These are phyloP conservation scores for Galaxea fascicularis DNA, from an alignment of 92 coral and sea anemone species.

Conservation along the genomic window DNA sequence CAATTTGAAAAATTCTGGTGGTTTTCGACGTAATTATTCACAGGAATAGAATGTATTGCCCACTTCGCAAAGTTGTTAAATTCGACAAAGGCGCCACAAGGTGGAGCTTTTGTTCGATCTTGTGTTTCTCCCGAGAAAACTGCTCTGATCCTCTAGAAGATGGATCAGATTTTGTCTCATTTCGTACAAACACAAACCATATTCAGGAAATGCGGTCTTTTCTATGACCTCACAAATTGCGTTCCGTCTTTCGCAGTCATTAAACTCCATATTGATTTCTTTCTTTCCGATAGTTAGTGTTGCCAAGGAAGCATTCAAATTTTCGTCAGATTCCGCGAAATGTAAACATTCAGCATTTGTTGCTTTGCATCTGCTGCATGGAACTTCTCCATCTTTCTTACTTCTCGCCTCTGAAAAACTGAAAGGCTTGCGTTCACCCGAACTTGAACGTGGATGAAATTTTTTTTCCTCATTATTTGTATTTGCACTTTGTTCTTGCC, in stretches of 20 bases:
- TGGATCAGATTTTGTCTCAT: slow-evolving; percentile 32
- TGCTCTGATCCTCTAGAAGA: not conserved
- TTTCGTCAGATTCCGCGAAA: not conserved
- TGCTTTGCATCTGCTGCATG: not conserved
- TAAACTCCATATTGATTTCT: not conserved
- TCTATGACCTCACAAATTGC: slow-evolving; percentile 54
- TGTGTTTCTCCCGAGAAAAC: not conserved
- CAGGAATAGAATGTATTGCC: too few relatives aligned
- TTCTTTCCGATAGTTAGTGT: not conserved
- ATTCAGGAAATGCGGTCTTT: slow-evolving; percentile 19
- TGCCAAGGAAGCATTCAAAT: not conserved
- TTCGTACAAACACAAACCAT: slow-evolving; percentile 46
- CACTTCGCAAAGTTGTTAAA: too few relatives aligned
- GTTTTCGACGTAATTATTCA: not conserved
- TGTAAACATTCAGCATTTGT: slow-evolving; percentile 5
- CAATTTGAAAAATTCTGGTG: not conserved
- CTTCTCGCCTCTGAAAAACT: not conserved
- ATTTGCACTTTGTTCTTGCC: not conserved
- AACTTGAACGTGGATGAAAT: not conserved
- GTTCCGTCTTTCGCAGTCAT: slow-evolving; percentile 31
- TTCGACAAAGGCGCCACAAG: too few relatives aligned
- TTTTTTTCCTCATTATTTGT: not conserved
- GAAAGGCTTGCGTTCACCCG: not conserved
- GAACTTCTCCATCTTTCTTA: not conserved
- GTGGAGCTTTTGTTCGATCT: too few relatives aligned